Evolutionary conservation across 2,113 vertebrate species (phyloP).

Genomic region (Heloderma charlesbogerti): DNA sequence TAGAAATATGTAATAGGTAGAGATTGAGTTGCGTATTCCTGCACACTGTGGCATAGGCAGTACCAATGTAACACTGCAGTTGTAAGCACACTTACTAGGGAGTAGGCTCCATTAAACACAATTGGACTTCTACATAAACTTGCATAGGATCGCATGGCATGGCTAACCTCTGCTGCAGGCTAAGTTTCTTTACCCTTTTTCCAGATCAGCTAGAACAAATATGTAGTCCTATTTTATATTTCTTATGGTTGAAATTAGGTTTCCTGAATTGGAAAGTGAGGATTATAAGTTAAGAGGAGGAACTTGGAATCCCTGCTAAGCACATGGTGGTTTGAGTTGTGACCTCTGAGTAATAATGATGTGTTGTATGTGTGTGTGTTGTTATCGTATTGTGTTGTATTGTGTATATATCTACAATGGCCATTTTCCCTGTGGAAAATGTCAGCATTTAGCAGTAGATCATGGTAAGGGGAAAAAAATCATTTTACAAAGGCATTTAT

Average conservation of each 20-base stretch:
- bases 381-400: background rate
- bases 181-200: background rate
- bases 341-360: background rate
- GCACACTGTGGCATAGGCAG: background rate
- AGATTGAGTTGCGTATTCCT: background rate
- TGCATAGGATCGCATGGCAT: background rate
- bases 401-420: background rate
- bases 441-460: background rate
- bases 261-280: background rate
- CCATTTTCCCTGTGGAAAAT: background rate
- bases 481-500: background rate
- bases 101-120: background rate
- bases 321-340: background rate
- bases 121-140: background rate
- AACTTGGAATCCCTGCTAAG: background rate
- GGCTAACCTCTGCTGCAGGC: background rate
- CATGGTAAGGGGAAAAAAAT: background rate
- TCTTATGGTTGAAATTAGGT: background rate
- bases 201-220: background rate
- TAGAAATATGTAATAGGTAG: background rate
- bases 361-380: background rate
- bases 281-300: background rate
- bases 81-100: too few relatives aligned
- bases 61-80: background rate
- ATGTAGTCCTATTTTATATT: background rate